A percentile compares a stretch with the other conserved stretches of the same genome.
phyloP scores from a whole-genome alignment of 2,113 vertebrate species.

The Puffinus mauretanicus region DNA sequence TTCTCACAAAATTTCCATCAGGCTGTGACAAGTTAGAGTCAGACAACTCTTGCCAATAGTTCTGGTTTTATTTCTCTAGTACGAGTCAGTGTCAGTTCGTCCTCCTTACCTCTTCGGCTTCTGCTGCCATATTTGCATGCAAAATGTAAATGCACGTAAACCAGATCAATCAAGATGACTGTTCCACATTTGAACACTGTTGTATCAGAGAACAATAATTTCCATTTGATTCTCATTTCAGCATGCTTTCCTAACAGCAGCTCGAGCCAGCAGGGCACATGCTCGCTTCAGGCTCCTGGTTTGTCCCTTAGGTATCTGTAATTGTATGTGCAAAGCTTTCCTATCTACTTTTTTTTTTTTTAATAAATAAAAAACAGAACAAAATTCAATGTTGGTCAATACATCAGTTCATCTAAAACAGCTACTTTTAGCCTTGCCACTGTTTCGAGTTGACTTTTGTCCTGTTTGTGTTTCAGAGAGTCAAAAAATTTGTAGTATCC shows the following conservation, averaged over 20 bases:
- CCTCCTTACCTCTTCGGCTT: neutral
- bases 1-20: neutral
- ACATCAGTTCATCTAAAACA: neutral
- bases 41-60: neutral
- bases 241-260: neutral
- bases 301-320: neutral
- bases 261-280: neutral
- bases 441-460: neutral
- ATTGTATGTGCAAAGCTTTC: neutral
- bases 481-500: neutral
- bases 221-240: neutral
- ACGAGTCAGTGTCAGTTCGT: neutral
- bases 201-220: neutral
- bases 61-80: neutral
- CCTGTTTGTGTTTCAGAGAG: neutral
- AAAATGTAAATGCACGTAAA: neutral
- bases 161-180: neutral
- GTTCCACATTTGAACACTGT: neutral
- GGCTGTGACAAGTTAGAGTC: neutral
- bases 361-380: neutral
- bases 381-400: neutral
- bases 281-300: neutral
- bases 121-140: neutral
- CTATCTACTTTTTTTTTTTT: neutral
- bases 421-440: neutral